Conservation (phyloP, 2,797 vertebrate species). For the Paratrypauchen microcephalus region DNA sequence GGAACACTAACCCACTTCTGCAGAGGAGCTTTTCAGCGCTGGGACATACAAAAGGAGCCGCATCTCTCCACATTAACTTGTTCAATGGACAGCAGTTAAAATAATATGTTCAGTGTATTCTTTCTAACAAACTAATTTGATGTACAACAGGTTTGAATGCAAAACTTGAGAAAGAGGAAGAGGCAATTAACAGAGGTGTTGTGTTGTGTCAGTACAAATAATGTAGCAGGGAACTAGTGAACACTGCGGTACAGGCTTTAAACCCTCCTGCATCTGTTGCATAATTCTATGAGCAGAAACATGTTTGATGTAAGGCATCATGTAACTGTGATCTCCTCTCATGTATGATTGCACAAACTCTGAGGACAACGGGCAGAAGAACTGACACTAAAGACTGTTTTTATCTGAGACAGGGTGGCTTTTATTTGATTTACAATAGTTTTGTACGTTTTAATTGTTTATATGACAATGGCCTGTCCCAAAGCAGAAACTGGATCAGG, state of each 20-base stretch:
- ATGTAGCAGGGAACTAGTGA: constrained; percentile 36
- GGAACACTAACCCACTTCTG: constrained; percentile 31
- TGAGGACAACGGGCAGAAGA: constrained; percentile 35
- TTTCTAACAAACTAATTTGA: constrained; percentile 27
- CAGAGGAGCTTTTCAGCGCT: constrained; percentile 22
- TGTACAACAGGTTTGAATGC: constrained; percentile 23
- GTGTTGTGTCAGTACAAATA: constrained; percentile 26
- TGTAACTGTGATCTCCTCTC: constrained; percentile 52
- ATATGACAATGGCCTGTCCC: constrained; percentile 45
- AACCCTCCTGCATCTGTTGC: constrained; percentile 29
- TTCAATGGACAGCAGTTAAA: constrained; percentile 1
- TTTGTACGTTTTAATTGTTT: constrained; percentile 54
- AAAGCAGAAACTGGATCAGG: constrained; percentile 65
- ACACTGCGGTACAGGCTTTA: constrained; percentile 37
- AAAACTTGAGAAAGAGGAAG: constrained; percentile 38
- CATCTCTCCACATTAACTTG: not conserved
- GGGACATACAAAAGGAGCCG: constrained; percentile 14
- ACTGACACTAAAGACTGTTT: constrained; percentile 65
- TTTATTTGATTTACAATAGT: constrained; percentile 52
- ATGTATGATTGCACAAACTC: constrained; percentile 48
- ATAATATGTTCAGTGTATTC: constrained; percentile 25
- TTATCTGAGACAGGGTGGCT: constrained; percentile 37
- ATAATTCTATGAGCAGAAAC: constrained; percentile 17
- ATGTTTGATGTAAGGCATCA: constrained; percentile 11
- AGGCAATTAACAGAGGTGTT: constrained; percentile 16